phyloP scores from a whole-genome alignment of 2,888 invertebrate genomes.

The Halictus quadricinctus region DNA sequence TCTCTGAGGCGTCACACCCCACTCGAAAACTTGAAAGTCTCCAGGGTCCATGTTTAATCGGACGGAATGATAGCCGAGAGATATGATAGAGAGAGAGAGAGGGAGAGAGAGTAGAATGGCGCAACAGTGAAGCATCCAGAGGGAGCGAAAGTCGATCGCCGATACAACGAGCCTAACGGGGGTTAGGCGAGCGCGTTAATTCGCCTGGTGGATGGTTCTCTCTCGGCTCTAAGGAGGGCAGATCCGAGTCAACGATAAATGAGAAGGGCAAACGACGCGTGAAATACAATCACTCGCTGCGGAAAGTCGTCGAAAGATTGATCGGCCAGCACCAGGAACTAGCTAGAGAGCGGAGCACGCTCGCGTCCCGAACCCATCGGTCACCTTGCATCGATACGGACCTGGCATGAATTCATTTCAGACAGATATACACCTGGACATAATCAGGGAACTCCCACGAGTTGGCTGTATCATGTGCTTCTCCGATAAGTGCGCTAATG shows the following conservation, averaged over 20 bases:
- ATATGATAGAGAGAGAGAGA: slow-evolving; percentile 58
- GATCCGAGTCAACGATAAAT: slow-evolving; percentile 29
- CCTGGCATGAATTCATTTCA: background rate
- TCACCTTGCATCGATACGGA: background rate
- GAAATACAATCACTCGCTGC: slow-evolving; percentile 57
- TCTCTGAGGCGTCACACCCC: background rate
- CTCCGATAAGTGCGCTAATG: background rate
- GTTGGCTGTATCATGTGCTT: background rate
- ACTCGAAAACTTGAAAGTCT: slow-evolving; percentile 68
- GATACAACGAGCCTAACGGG: slow-evolving; percentile 5
- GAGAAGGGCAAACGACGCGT: slow-evolving; percentile 60
- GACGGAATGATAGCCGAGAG: slow-evolving; percentile 74
- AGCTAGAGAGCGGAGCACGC: background rate
- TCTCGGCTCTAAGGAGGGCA: slow-evolving; percentile 4
- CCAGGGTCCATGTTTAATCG: slow-evolving; percentile 74
- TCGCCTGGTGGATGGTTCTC: slow-evolving; percentile 47
- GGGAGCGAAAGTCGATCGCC: slow-evolving; percentile 68
- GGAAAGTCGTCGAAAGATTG: slow-evolving; percentile 38
- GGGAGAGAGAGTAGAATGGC: background rate
- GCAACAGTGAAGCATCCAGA: slow-evolving; percentile 46
- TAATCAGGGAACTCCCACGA: background rate
- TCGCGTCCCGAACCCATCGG: background rate
- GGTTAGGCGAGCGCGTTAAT: slow-evolving; percentile 62
- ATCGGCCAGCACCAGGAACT: slow-evolving; percentile 13
- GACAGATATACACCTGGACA: background rate